A percentile compares a stretch with the other conserved stretches of the same genome.
Evolutionary conservation across 2,888 invertebrate genomes (phyloP).

Genomic region (Heliconius aoede): DNA sequence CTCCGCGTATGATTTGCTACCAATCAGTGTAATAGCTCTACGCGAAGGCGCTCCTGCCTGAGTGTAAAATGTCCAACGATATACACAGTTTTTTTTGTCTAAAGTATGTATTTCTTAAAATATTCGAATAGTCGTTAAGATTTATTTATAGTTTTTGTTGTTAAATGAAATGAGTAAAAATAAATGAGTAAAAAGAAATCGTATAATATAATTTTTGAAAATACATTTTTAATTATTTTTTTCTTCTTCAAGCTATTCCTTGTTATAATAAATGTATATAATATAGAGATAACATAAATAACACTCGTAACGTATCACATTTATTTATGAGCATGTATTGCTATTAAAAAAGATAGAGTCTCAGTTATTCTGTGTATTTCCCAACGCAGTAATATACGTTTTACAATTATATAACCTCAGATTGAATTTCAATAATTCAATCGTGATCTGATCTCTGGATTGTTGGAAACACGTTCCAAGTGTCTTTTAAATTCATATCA

Average conservation of each 20-base stretch:
- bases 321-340: neutral
- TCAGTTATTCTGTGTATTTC: neutral
- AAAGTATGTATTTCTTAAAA: too few species aligned
- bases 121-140: neutral
- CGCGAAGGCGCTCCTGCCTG: slow-evolving; percentile 31
- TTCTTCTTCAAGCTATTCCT: too few species aligned
- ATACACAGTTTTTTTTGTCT: neutral
- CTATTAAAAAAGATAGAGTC: neutral
- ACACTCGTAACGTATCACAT: too few species aligned
- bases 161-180: too few species aligned
- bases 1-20: slow-evolving; percentile 57
- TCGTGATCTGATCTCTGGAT: slow-evolving; percentile 46
- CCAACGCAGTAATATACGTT: neutral
- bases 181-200: too few species aligned
- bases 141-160: neutral
- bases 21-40: slow-evolving; percentile 61
- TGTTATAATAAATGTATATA: too few species aligned
- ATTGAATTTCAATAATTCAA: slow-evolving; percentile 47
- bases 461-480: slow-evolving; percentile 44
- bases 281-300: too few species aligned
- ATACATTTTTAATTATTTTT: too few species aligned
- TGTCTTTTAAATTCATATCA: slow-evolving; percentile 48
- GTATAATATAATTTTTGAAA: too few species aligned
- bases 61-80: slow-evolving; percentile 26
- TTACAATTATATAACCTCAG: slow-evolving; percentile 3